These are phyloP conservation scores for Cheilosia variabilis DNA, from an alignment of 2,888 invertebrate species.

Conservation along the genomic window DNA sequence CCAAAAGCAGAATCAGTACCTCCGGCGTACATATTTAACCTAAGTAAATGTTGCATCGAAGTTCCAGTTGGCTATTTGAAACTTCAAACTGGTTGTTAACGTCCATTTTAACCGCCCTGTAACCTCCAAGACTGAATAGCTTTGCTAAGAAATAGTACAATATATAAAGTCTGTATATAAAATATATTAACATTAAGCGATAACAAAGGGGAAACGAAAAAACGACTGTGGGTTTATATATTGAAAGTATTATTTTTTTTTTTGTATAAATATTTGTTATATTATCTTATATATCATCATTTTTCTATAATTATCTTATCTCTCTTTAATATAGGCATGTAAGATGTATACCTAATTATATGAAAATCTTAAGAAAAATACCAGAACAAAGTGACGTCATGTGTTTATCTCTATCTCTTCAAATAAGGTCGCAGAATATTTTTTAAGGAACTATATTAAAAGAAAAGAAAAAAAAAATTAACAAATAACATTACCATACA, in stretches of 20 bases:
- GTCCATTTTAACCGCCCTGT: background rate
- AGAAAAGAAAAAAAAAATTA: background rate
- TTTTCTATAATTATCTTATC: slow-evolving; percentile 72
- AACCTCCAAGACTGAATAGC: background rate
- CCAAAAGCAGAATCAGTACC: too few relatives aligned
- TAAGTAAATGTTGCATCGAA: too few relatives aligned
- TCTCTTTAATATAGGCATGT: slow-evolving; percentile 73
- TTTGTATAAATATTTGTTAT: slow-evolving; percentile 44
- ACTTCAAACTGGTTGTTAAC: background rate
- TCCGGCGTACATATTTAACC: too few relatives aligned
- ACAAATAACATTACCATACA: slow-evolving; percentile 13
- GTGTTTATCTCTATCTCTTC: slow-evolving; percentile 73
- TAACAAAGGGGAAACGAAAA: background rate
- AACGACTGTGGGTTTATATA: slow-evolving; percentile 6
- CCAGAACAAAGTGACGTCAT: slow-evolving; percentile 72
- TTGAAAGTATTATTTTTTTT: background rate
- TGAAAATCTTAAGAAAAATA: slow-evolving; percentile 62
- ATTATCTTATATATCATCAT: slow-evolving; percentile 64
- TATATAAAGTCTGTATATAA: background rate
- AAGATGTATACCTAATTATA: slow-evolving; percentile 74
- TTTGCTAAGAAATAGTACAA: background rate
- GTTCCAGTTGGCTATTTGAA: too few relatives aligned
- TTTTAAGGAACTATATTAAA: slow-evolving; percentile 57
- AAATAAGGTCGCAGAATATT: slow-evolving; percentile 71
- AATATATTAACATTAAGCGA: background rate